Conservation (phyloP, 2,888 invertebrate species). For the Drosophila tanythrix region DNA sequence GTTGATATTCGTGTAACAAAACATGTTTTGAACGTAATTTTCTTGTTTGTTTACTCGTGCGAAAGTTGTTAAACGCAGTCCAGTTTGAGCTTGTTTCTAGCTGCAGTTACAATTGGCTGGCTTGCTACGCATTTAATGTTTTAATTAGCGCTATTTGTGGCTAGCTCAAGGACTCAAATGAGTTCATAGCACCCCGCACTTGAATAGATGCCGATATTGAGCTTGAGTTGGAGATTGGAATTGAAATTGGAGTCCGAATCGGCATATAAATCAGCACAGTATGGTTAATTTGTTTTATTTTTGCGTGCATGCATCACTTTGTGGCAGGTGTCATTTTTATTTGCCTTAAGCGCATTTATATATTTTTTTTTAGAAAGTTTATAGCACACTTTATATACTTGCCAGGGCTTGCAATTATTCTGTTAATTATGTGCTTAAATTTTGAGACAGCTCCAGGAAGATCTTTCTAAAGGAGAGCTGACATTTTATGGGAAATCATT, state of each 20-base stretch:
- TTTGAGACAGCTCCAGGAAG: conserved; percentile 25
- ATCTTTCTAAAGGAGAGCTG: neutral
- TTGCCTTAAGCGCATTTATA: conserved; percentile 8
- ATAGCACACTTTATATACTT: conserved; percentile 26
- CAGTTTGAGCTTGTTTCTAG: conserved; percentile 51
- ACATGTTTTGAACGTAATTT: conserved; percentile 26
- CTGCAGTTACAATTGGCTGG: conserved; percentile 34
- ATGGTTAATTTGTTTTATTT: conserved; percentile 51
- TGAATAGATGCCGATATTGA: conserved; percentile 29
- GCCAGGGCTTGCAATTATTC: conserved; percentile 22
- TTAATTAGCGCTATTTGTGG: conserved; percentile 69
- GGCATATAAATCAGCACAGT: conserved; percentile 53
- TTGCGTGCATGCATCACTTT: conserved; percentile 24
- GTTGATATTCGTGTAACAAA: conserved; percentile 22
- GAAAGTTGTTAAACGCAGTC: conserved; percentile 50
- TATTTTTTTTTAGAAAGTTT: conserved; percentile 64
- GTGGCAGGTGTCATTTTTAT: conserved; percentile 61
- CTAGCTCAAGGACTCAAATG: conserved; percentile 56
- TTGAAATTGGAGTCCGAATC: conserved; percentile 14
- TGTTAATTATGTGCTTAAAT: conserved; percentile 54
- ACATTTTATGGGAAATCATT: neutral
- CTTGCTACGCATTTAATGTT: conserved; percentile 70
- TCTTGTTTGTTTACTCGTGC: conserved; percentile 13
- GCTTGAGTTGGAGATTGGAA: conserved; percentile 9
- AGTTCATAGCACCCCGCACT: conserved; percentile 51